Percentiles rank a stretch among this genome's conserved stretches.
Evolutionary conservation across 2,888 invertebrate species (phyloP).

Genomic region (Dorcus parallelipipedus): DNA sequence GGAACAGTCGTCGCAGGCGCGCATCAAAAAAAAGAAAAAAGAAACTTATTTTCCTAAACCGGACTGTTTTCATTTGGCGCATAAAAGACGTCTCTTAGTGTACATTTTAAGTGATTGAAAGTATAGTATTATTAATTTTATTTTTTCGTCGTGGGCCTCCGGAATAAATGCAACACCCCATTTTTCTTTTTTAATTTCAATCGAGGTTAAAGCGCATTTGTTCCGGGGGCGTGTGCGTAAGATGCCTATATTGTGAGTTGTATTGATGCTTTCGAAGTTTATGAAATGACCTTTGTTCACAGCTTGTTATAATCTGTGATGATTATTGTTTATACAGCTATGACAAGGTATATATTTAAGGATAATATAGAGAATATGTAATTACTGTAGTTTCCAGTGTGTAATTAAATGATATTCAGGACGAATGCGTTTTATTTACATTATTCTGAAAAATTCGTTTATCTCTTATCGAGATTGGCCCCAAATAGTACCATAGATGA

Average conservation of each 20-base stretch:
- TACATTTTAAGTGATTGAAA: background rate
- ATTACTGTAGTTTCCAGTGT: constrained; percentile 41
- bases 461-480: too few relatives aligned
- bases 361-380: constrained; percentile 32
- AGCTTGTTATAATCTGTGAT: constrained; percentile 42
- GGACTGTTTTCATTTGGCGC: constrained; percentile 6
- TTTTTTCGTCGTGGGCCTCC: constrained; percentile 2
- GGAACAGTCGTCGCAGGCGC: background rate
- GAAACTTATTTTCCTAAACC: constrained; percentile 1
- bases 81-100: constrained; percentile 1
- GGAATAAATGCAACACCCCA: background rate
- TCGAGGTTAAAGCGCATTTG: background rate
- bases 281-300: constrained; percentile 27
- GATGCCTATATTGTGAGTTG: background rate
- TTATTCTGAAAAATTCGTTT: too few relatives aligned
- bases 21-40: background rate
- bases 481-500: too few relatives aligned
- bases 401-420: constrained; percentile 33
- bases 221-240: too few relatives aligned
- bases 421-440: background rate
- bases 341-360: constrained; percentile 33
- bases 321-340: constrained; percentile 40
- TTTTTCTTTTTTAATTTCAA: too few relatives aligned
- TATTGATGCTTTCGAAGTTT: background rate
- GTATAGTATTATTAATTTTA: constrained; percentile 9